Base-by-base conservation (phyloP, 1,140 invertebrate species). In the Brachionus manjavacas region DNA sequence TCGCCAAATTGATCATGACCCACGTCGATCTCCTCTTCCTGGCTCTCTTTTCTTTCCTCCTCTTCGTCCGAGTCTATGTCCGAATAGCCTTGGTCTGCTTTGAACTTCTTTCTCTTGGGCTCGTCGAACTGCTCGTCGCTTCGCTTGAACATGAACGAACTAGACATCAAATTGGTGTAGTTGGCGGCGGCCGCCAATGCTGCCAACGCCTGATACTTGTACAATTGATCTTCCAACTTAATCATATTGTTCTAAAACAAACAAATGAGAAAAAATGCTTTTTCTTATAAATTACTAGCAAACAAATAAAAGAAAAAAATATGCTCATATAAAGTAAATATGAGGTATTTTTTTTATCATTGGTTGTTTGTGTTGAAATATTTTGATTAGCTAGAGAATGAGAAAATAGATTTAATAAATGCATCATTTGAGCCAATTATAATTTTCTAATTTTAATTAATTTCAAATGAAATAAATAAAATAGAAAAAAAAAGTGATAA, bases 141-240 rank as follows among this genome's bases (percentile, higher is more conserved):
- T 23, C 68, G 7, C 31, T 72, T 39, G 31, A 43, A 14, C 66
- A 68, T 68, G 6, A 31, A 41, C 0, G 68, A 72, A n/a, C 16
- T n/a, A 7, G 16, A 20, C 35, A 72, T 72, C 6, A 72, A 31
- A 28, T 31, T 31, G 3, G 66, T 23, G 25, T 72, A 72, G 16
- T 72, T 72, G 28, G 68, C 68, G 7, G 68, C 68, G 4, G 68
- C 68, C 0, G 68, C 68, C 68, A 72, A 11, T 9, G 68, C 68
- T 20, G 68, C 68, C 68, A 72, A 72, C 23, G 68, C 68, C 16
- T 72, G 68, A 72, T 72, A 72, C 35, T 72, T 72, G 14, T 41
- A 72, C 28, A 72, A 43, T 20, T 72, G 31, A n/a, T 72, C 68
- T 41, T 72, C 68, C 14, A 72, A 41, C 39, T 41, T 72, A 72